Evolutionary conservation across 2,888 invertebrate genomes (phyloP), one percentile per base, ranked within the genome.

Genomic region (Coecobrya sp.): DNA sequence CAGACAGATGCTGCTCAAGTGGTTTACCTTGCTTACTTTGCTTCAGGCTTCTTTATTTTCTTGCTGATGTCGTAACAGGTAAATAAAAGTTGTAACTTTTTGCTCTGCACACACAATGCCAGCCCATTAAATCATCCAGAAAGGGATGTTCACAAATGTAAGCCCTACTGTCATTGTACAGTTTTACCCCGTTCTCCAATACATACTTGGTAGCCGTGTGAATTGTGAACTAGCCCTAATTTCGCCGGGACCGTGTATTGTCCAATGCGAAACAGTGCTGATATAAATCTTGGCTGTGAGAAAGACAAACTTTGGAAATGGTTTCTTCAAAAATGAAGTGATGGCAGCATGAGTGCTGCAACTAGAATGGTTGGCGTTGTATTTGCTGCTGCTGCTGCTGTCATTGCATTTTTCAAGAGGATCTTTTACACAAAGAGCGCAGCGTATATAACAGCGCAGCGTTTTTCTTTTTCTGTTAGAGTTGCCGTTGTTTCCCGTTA

Each of bases 161-260:
- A 49, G 1, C 7, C 3, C 7, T 3, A 1, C 10, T 59, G 1
- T 22, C 7, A 59, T 3, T 19, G 4, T 1, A 59, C 7, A 59
- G 7, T 8, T 13, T 19, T 7, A 8, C 27, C 27, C 13, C 13
- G 19, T 59, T 59, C 59, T 19, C 2, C 19, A n/a, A n/a, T n/a
- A n/a, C n/a, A n/a, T n/a, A n/a, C n/a, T n/a, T n/a, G n/a, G n/a
- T n/a, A n/a, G n/a, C 2, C 4, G 19, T 11, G 27, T 27, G 65
- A 7, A 25, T 65, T 65, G 27, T 65, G 65, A 27, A 65, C 27
- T 5, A 5, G 5, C 11, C 65, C 7, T 11, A 8, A 13, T 65
- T 65, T 65, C 65, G 65, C 65, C 65, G 65, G 65, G 65, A 65
- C 13, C 5, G 8, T 27, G 65, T 11, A 65, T 65, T 27, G 13